These are phyloP conservation scores for Craniophora ligustri DNA, from an alignment of 2,888 invertebrate species.

Conservation along the genomic window DNA sequence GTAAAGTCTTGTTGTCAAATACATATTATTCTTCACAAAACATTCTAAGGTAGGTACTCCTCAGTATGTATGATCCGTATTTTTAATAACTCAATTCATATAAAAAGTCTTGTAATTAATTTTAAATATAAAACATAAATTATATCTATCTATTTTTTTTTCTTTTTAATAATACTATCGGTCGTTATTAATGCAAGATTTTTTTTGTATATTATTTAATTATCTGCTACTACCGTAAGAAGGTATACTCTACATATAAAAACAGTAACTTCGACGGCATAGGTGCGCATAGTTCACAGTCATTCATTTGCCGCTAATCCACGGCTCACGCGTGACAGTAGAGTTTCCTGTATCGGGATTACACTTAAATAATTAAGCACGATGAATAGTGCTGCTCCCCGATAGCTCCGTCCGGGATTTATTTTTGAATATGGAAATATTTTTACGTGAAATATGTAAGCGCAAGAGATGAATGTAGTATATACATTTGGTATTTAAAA, in stretches of 20 bases:
- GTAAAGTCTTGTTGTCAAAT: not conserved
- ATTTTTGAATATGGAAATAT: slow-evolving; percentile 32
- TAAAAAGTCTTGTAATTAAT: too few relatives aligned
- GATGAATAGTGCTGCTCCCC: slow-evolving; percentile 42
- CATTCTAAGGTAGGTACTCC: too few relatives aligned
- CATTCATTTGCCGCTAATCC: slow-evolving; percentile 46
- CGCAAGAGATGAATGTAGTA: slow-evolving; percentile 12
- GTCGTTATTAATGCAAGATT: too few relatives aligned
- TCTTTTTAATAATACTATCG: too few relatives aligned
- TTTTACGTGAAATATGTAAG: slow-evolving; percentile 21
- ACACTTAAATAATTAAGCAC: slow-evolving; percentile 56
- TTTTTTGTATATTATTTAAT: too few relatives aligned
- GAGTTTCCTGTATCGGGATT: slow-evolving; percentile 44
- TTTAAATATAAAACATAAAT: too few relatives aligned
- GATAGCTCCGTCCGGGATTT: slow-evolving; percentile 24
- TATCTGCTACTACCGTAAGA: slow-evolving; percentile 12
- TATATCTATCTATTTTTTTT: too few relatives aligned
- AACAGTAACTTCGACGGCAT: slow-evolving; percentile 47
- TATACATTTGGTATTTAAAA: slow-evolving; percentile 20
- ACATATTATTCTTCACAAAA: too few relatives aligned
- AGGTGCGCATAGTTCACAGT: slow-evolving; percentile 40
- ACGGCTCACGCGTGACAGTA: slow-evolving; percentile 35
- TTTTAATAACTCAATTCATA: too few relatives aligned
- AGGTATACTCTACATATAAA: slow-evolving; percentile 47
- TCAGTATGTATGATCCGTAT: too few relatives aligned